Percentiles rank a stretch among this genome's conserved stretches.
phyloP scores from a whole-genome alignment of 2,797 vertebrate species.

The Falco naumanni region DNA sequence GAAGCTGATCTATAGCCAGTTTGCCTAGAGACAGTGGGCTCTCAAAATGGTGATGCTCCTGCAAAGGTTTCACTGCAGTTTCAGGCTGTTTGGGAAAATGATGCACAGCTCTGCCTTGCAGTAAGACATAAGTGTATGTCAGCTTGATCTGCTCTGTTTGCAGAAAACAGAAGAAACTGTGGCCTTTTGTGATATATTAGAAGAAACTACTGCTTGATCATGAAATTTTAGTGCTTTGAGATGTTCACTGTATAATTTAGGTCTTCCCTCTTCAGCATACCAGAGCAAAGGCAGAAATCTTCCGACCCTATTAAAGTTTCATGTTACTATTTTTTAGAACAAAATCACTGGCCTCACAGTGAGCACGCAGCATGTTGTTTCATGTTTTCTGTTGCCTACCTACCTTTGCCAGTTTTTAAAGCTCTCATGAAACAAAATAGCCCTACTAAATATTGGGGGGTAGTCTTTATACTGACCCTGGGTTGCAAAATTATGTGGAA shows the following conservation, averaged over 20 bases:
- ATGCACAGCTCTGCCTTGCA: background rate
- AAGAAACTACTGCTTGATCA: background rate
- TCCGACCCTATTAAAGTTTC: slow-evolving; percentile 46
- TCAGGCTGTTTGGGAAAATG: background rate
- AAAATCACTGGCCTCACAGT: slow-evolving; percentile 1
- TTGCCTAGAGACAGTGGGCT: background rate
- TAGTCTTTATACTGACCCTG: background rate
- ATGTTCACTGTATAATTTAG: slow-evolving; percentile 19
- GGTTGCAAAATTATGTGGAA: background rate
- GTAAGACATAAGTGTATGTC: background rate
- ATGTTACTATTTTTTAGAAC: slow-evolving; percentile 55
- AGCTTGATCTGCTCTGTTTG: background rate
- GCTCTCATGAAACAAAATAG: slow-evolving; percentile 47
- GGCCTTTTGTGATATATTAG: background rate
- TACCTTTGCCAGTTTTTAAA: slow-evolving; percentile 54
- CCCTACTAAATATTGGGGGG: background rate
- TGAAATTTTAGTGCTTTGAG: background rate
- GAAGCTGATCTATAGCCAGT: background rate
- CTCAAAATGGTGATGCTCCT: background rate
- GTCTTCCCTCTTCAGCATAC: slow-evolving; percentile 28
- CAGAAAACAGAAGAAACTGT: background rate
- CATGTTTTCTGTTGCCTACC: slow-evolving; percentile 55
- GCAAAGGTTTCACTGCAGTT: background rate
- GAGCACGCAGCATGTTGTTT: slow-evolving; percentile 51
- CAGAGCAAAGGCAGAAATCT: slow-evolving; percentile 51